Evolutionary conservation across 2,888 invertebrate genomes (phyloP), one percentile per base, ranked within the genome.

Genomic region (Spatulosminthurus flaviceps): DNA sequence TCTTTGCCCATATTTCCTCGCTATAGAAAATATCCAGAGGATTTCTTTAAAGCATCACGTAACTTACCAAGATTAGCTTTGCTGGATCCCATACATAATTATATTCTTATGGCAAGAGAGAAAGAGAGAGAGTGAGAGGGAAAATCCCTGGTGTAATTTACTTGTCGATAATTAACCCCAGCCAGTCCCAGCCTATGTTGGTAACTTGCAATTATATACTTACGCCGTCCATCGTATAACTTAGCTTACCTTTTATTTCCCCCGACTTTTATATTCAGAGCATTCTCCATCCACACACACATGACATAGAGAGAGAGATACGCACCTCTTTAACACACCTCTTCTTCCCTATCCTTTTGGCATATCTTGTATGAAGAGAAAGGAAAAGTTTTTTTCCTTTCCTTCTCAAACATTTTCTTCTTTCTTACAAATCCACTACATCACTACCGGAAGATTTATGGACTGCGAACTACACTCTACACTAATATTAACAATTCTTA

Each of bases 131-230:
- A n/a, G n/a, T n/a, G n/a, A n/a, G n/a, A 26, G 60, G 34, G 2
- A 21, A 28, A 73, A 73, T 51, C 19, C 34, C 71, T 42, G 64
- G 66, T 72, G 78, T 78, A 78, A 78, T 78, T 78, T 78, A 78
- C 78, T 71, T 78, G 78, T 72, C 78, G 71, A 66, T 78, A 78
- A 78, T 78, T 78, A 78, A 78, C 78, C 77, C 51, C 43, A 28
- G 4, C 70, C 71, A 60, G 26, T 72, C 71, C 41, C 61, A n/a
- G n/a, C 66, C 42, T 26, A n/a, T 64, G 42, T 34, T 26, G 13
- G 4, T 43, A 67, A 76, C 76, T 76, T 76, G 43, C 67, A 75
- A 75, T 75, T 75, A 75, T 72, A 72, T 67, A 66, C 66, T 75
- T 66, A 66, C 29, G 24, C 41, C 42, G 26, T 66, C 66, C 75